Conservation (phyloP, 2,888 invertebrate genomes). For the Epistrophe grossulariae region DNA sequence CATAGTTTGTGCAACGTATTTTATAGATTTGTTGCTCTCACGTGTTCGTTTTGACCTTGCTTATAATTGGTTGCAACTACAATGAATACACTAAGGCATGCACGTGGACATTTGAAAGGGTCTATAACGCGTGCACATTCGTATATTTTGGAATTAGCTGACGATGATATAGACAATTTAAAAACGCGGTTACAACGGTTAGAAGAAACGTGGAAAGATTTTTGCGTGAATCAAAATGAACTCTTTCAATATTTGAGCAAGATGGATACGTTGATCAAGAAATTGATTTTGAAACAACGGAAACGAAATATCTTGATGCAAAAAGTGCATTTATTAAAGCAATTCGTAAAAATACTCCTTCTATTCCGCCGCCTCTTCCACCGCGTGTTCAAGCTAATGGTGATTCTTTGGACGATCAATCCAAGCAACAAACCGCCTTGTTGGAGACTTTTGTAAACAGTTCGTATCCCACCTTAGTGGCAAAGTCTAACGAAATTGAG, state of each 20-base stretch:
- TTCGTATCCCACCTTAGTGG: neutral
- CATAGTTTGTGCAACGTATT: neutral
- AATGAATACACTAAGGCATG: slow-evolving; percentile 8
- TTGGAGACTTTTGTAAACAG: neutral
- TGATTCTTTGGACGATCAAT: neutral
- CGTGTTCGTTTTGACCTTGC: too few relatives aligned
- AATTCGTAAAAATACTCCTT: neutral
- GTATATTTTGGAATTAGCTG: slow-evolving; percentile 1
- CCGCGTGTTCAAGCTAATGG: neutral
- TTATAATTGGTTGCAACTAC: too few relatives aligned
- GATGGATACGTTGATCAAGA: slow-evolving; percentile 22
- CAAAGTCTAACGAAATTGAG: neutral
- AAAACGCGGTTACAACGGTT: too few relatives aligned
- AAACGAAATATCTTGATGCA: slow-evolving; percentile 3
- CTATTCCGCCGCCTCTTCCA: too few relatives aligned
- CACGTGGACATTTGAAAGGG: slow-evolving; percentile 23
- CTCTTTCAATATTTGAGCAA: neutral
- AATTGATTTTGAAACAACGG: slow-evolving; percentile 1
- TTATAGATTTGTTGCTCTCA: neutral
- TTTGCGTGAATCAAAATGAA: neutral
- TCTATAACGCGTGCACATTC: slow-evolving; percentile 7
- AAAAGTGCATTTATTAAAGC: slow-evolving; percentile 23
- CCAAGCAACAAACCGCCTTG: slow-evolving; percentile 20
- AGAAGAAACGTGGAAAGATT: neutral
- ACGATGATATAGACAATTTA: slow-evolving; percentile 4